phyloP scores from a whole-genome alignment of 1,140 invertebrate genomes.

The Drosophila carrolli region DNA sequence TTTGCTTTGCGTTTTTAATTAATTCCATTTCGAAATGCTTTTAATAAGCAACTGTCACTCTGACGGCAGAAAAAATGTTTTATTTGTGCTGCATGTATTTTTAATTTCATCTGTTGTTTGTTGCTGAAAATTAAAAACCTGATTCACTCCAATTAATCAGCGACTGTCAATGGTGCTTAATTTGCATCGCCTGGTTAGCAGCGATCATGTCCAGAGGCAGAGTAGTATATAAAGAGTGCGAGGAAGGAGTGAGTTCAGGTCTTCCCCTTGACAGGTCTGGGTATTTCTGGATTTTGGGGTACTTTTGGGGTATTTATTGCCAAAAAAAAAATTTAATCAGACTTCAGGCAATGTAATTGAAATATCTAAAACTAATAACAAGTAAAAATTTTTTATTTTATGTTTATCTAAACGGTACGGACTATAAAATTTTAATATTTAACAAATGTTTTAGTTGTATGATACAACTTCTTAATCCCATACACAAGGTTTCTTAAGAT shows the following conservation, averaged over 20 bases:
- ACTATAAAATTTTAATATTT: no score
- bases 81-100: constrained; percentile 37
- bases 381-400: no score
- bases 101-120: constrained; percentile 44
- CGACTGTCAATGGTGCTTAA: constrained; percentile 77
- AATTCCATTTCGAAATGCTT: constrained; percentile 66
- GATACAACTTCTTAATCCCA: no score
- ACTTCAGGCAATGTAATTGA: neutral
- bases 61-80: constrained; percentile 34
- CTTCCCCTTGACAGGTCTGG: constrained; percentile 39
- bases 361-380: no score
- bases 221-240: constrained; percentile 9
- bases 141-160: constrained; percentile 77
- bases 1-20: constrained; percentile 40
- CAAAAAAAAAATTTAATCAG: neutral
- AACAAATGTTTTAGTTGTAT: no score
- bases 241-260: neutral
- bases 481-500: no score
- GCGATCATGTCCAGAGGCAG: constrained; percentile 27
- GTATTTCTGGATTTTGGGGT: constrained; percentile 17
- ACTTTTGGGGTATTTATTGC: neutral
- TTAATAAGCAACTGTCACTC: constrained; percentile 63
- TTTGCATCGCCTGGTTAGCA: constrained; percentile 48
- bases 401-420: no score
- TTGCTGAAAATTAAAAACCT: constrained; percentile 72